Evolutionary conservation across 2,797 vertebrate species (phyloP), one percentile per base, ranked within the genome.

Genomic region (Threskiornis aethiopicus): DNA sequence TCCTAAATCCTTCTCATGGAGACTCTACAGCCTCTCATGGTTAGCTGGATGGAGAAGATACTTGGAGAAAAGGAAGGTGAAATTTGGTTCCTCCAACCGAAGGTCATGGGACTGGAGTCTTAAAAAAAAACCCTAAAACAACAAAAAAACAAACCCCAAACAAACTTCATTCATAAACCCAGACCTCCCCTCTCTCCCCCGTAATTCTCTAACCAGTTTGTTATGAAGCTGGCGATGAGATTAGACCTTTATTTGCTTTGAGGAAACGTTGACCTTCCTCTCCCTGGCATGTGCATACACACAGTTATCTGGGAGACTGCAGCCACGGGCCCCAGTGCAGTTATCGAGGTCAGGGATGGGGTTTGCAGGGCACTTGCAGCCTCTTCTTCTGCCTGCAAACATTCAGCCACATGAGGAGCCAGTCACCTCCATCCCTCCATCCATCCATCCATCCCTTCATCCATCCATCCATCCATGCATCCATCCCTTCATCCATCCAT

Each of bases 261-360:
- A 64, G 20, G 31, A 37, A 55, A 46, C 2, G 1, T 2, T 29
- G 44, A 79, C 12, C 10, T 83, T 64, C 61, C 9, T 81, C 83
- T 66, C 11, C n/a, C 25, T 78, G 18, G 17, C 13, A 33, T 0
- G 0, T 21, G 33, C 22, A 10, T 16, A 47, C 29, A 41, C 0
- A 0, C 1, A 25, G 0, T 13, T 24, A 73, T 4, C 31, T 73
- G 59, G 39, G 37, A 61, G 37, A 57, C 19, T 0, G 0, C 0
- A 3, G 51, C 59, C 11, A 11, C 0, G 2, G 22, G 33, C 3
- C 13, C 20, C 65, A 1, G 0, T 13, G 24, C 4, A 9, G 22
- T n/a, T 49, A 46, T 15, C 0, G 0, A 70, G 51, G 25, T 49
- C 31, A 61, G 26, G 11, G 44, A 59, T 28, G 24, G 31, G 18